Evolutionary conservation across 2,113 vertebrate genomes (phyloP), one percentile per base, ranked within the genome.

Genomic region (Nanorana parkeri): DNA sequence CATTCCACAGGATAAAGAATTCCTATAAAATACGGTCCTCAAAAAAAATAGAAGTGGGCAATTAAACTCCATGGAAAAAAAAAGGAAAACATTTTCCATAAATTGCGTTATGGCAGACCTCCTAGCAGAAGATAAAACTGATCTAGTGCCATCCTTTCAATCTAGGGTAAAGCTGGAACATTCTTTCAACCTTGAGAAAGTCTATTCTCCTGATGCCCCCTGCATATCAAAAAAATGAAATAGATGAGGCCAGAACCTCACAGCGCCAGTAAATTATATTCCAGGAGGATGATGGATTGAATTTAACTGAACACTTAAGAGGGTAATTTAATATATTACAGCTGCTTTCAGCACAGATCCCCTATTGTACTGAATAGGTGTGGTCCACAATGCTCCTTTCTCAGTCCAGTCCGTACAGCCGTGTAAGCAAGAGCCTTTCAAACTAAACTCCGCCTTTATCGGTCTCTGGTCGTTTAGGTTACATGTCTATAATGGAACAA

Each of bases 251-350:
- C 68, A 28, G 68, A 74, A 55, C 32, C 71, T 58, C 71, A 29
- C 5, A 74, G 54, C 20, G 51, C 54, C 32, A 74, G 54, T 74
- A 58, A 74, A 74, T 74, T 74, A 21, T 60, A 74, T 32, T 55
- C 54, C 54, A 52, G 10, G 20, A 60, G 71, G 71, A 55, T 55
- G 21, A 74, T 74, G 71, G 71, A 74, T 74, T 74, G 71, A 60
- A 74, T 74, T 74, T 74, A 36, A 58, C 17, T 58, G 68, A 71
- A 71, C 54, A 74, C 51, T 74, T 74, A 54, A 11, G 51, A 73
- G 54, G 71, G 54, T 74, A 74, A 74, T 74, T 32, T 36, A 74
- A 74, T 74, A 74, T 58, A 71, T 71, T 71, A 71, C 68, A 74
- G 54, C 54, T 74, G 71, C 51, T 21, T 32, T 74, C 71, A 60